These are phyloP conservation scores for Chaenodraco wilsoni DNA, from an alignment of 2,797 vertebrate species.

Conservation along the genomic window DNA sequence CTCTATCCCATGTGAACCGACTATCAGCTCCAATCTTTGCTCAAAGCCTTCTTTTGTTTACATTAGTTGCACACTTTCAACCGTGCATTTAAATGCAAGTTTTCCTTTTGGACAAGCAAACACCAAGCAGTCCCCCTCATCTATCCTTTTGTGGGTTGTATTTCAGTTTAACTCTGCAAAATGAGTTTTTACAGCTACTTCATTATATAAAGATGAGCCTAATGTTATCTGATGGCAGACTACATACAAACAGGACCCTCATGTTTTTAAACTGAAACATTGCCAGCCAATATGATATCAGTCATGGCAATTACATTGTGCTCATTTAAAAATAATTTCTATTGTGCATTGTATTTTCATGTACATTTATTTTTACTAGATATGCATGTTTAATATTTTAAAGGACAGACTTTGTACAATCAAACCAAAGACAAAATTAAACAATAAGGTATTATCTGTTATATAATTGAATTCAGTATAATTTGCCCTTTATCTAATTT, in stretches of 20 bases:
- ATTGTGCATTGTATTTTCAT: too few species aligned
- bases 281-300: too few species aligned
- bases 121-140: slow-evolving; percentile 37
- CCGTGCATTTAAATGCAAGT: slow-evolving; percentile 8
- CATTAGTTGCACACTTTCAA: slow-evolving; percentile 43
- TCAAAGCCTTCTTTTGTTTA: slow-evolving; percentile 60
- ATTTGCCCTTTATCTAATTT: slow-evolving; percentile 43
- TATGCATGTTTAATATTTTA: too few species aligned
- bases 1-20: slow-evolving; percentile 2
- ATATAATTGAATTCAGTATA: slow-evolving; percentile 14
- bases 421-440: too few species aligned
- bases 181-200: slow-evolving; percentile 24
- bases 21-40: slow-evolving; percentile 33
- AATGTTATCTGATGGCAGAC: neutral
- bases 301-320: too few species aligned
- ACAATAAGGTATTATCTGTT: too few species aligned
- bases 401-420: too few species aligned
- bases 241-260: neutral
- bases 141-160: neutral
- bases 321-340: too few species aligned
- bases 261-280: slow-evolving; percentile 2
- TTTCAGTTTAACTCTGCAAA: slow-evolving; percentile 14
- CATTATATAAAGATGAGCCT: slow-evolving; percentile 20
- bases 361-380: too few species aligned
- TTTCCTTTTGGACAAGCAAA: slow-evolving; percentile 37